Evolutionary conservation across 2,113 vertebrate genomes (phyloP).

Genomic region (Brachirus orientalis): DNA sequence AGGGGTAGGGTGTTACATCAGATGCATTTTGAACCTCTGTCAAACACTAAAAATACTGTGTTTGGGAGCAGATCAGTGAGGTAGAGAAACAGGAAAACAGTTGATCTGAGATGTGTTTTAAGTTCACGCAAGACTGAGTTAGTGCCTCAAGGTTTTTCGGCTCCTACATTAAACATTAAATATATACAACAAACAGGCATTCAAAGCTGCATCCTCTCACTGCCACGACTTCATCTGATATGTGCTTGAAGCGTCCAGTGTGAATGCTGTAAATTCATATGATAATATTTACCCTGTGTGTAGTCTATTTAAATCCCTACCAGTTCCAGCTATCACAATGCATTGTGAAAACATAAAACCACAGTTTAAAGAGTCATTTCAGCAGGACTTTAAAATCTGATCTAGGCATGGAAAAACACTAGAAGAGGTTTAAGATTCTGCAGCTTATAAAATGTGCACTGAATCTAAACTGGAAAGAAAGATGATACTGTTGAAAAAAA

Average conservation of each 20-base stretch:
- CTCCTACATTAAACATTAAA: background rate
- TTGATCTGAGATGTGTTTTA: constrained; percentile 19
- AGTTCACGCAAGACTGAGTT: constrained; percentile 10
- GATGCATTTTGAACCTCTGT: background rate
- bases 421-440: constrained; percentile 24
- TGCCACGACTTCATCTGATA: too few species aligned
- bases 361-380: constrained; percentile 23
- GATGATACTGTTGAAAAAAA: constrained; percentile 18
- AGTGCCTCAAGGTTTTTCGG: background rate
- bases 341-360: constrained; percentile 41
- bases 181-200: background rate
- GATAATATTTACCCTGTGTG: constrained; percentile 15
- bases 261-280: constrained; percentile 17
- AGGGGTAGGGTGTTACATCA: background rate
- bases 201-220: background rate
- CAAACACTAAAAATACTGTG: background rate
- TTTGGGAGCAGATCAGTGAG: constrained; percentile 5
- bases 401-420: constrained; percentile 59
- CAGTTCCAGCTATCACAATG: constrained; percentile 39
- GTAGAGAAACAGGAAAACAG: background rate
- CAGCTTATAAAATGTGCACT: constrained; percentile 42
- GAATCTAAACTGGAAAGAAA: constrained; percentile 37
- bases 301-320: constrained; percentile 42
- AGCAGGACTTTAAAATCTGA: constrained; percentile 44
- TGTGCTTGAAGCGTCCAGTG: background rate